Base-by-base conservation (phyloP, 2,113 vertebrate species). In the Apus apus region DNA sequence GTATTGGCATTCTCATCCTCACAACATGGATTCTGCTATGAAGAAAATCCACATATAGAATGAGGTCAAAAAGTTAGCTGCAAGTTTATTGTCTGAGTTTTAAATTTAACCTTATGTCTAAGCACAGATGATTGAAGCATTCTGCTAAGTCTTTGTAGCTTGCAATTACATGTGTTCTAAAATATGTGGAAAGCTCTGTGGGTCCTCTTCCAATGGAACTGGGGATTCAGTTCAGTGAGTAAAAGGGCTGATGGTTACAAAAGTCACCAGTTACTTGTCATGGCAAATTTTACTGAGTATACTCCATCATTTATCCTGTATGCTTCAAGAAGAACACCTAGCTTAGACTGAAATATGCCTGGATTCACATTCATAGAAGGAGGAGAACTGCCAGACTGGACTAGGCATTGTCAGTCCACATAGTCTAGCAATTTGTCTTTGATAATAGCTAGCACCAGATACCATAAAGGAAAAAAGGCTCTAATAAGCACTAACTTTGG, bases 381-480 rank as follows among this genome's bases (percentile, higher is more conserved):
- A 64, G 90, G 85, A 94, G 75, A 88, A 83, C 22, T 94, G 51
- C 95, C 90, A 94, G 94, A 74, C 75, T 80, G 75, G 93, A 79
- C 72, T 70, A 95, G 79, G 50, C 38, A 56, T 25, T 54, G 51
- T 94, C 51, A 76, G 78, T 77, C 71, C 82, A 89, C 90, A 60
- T 13, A 93, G 75, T 83, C 75, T 85, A 93, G 85, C 90, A 93
- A 86, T 91, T 67, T 96, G 87, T 93, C 91, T 95, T 95, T 90
- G 75, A 91, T 94, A 96, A 87, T 94, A 96, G 89, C 85, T 95
- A 96, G 81, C 72, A 95, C 64, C 81, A 96, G 93, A 89, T 89
- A 87, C 43, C 5, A 1, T 64, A 73, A 73, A 87, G 66, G 27
- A 85, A 89, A 91, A 95, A 97, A 82, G 18, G 29, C 64, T 85